Evolutionary conservation across 2,113 vertebrate genomes (phyloP).

Genomic region (Rhea pennata): DNA sequence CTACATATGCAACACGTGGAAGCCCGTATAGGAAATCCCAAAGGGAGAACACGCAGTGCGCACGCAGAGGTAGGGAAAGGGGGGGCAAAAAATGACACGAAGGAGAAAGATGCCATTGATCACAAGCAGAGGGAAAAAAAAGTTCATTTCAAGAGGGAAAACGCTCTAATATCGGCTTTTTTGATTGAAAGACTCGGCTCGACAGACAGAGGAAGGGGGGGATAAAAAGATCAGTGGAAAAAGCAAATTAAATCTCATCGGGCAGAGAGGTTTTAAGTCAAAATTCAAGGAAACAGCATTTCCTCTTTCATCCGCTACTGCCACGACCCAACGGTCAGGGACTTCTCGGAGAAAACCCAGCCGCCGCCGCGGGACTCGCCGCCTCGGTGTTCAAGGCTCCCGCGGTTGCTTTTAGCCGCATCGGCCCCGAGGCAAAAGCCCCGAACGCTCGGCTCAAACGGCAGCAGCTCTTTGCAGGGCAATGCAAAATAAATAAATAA

Average conservation of each 20-base stretch:
- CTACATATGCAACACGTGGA: background rate
- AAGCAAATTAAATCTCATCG: background rate
- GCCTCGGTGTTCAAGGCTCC: background rate
- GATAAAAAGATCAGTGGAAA: background rate
- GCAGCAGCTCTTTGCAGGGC: too few relatives aligned
- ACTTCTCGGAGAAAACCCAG: background rate
- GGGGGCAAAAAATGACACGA: background rate
- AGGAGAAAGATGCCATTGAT: background rate
- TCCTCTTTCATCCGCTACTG: constrained; percentile 40
- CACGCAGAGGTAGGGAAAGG: background rate
- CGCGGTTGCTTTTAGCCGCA: too few relatives aligned
- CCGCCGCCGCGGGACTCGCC: background rate
- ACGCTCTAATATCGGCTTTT: background rate
- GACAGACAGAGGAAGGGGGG: background rate
- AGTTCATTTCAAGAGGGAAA: background rate
- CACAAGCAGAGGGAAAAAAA: background rate
- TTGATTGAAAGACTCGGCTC: background rate
- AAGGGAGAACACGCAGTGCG: background rate
- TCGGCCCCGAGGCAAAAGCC: too few relatives aligned
- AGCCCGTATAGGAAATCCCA: background rate
- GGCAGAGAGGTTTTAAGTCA: background rate
- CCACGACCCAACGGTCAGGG: background rate
- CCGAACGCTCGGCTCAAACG: too few relatives aligned
- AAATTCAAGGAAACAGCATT: constrained; percentile 63
- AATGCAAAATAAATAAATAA: too few relatives aligned